These are phyloP conservation scores for Cyprinus carpio DNA, from an alignment of 2,113 vertebrate genomes.

Conservation along the genomic window DNA sequence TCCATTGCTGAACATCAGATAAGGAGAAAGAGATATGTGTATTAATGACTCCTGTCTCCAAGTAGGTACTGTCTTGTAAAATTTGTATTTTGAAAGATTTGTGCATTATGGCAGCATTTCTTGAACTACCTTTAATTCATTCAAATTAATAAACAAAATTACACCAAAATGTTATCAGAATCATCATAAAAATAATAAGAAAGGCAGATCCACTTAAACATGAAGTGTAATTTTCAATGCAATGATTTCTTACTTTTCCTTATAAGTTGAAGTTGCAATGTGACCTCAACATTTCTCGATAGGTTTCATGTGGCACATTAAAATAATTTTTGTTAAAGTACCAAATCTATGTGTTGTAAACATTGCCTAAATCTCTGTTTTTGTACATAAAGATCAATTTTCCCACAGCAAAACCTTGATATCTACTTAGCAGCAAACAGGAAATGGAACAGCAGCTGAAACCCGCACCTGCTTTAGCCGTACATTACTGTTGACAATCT, in stretches of 20 bases:
- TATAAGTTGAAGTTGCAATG: neutral
- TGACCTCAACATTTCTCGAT: neutral
- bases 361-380: neutral
- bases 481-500: conserved; percentile 87
- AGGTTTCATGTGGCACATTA: neutral
- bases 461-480: conserved; percentile 83
- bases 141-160: neutral
- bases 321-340: neutral
- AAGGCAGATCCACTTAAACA: neutral
- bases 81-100: too few relatives aligned
- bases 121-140: neutral
- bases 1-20: conserved; percentile 79
- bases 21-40: neutral
- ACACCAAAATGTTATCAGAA: neutral
- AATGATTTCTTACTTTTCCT: neutral
- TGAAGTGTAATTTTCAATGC: neutral
- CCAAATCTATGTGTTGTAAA: neutral
- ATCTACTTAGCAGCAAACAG: neutral
- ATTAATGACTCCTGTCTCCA: too few relatives aligned
- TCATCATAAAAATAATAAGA: neutral
- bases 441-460: neutral
- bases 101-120: neutral
- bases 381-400: neutral
- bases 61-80: too few relatives aligned
- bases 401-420: neutral